Evolutionary conservation across 2,113 vertebrate species (phyloP), one percentile per base, ranked within the genome.

Genomic region (Nycticorax nycticorax): DNA sequence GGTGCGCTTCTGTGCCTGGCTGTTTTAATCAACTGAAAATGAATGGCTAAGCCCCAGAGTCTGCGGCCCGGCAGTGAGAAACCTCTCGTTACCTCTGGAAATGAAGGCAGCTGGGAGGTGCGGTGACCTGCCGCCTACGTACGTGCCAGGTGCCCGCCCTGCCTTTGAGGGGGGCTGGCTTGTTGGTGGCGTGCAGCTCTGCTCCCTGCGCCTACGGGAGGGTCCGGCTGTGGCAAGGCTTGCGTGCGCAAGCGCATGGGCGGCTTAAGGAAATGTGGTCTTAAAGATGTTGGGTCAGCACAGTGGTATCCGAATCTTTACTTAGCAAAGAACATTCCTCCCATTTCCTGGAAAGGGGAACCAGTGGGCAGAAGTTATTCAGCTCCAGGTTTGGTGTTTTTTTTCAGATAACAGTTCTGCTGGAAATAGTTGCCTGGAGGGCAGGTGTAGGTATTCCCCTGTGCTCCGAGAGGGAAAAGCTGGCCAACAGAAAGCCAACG

Each of bases 121-220:
- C 24, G 48, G 60, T 56, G 69, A 41, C 9, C 72, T 23, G 63
- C 69, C 77, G 60, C 19, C 71, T 15, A 30, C 1, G 1, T n/a
- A 6, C 0, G 2, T 71, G 83, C 91, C 83, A 67, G 76, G 62
- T 9, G 1, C 88, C 82, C 85, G 10, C 85, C 79, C 64, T 77
- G 78, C 83, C 91, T 85, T 32, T 33, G 74, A 72, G 88, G 48
- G 88, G 39, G 48, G 39, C 60, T 35, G 69, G 14, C 73, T 30
- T 17, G 18, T 62, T 55, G 6, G 39, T 1, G 26, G 1, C 9
- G 43, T 2, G 2, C 1, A 15, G 28, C 0, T 24, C 27, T 48
- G 59, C 57, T 81, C 64, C 30, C 45, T 27, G 6, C 8, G 0
- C 1, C 5, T 21, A 6, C 7, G 59, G 67, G 55, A 88, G 50